Evolutionary conservation across 1,140 invertebrate genomes (phyloP).

Genomic region (Rhizoglyphus robini): DNA sequence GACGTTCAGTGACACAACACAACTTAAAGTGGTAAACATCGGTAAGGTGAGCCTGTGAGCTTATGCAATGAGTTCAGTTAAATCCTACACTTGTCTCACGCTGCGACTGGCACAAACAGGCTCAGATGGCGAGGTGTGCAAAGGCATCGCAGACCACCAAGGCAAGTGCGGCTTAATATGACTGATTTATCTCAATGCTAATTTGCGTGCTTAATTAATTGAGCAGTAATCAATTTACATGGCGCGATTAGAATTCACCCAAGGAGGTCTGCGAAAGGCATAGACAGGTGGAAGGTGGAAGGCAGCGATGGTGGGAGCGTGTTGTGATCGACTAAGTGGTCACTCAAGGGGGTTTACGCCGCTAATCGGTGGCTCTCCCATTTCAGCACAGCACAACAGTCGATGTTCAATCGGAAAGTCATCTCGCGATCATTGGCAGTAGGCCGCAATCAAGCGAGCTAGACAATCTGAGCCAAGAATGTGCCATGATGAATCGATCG

Average conservation of each 20-base stretch:
- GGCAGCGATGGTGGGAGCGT: not conserved
- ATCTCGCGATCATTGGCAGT: not conserved
- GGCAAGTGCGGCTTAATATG: not conserved
- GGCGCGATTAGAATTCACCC: not conserved
- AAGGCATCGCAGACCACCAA: constrained; percentile 3
- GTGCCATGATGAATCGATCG: not conserved
- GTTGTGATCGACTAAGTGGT: not conserved
- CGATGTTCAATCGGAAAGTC: not conserved
- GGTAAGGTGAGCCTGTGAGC: too few species aligned
- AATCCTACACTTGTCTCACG: not conserved
- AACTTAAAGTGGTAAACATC: too few species aligned
- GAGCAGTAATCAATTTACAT: constrained; percentile 14
- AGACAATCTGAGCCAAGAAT: not conserved
- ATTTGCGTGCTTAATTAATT: constrained; percentile 15
- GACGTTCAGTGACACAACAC: too few species aligned
- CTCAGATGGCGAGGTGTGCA: not conserved
- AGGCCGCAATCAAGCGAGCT: not conserved
- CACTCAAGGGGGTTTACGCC: not conserved
- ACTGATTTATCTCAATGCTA: constrained; percentile 1
- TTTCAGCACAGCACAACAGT: not conserved
- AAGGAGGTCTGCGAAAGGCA: not conserved
- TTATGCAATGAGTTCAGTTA: too few species aligned
- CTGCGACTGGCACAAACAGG: not conserved
- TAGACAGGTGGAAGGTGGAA: not conserved
- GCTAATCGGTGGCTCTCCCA: not conserved